phyloP scores from a whole-genome alignment of 1,140 invertebrate genomes.

The Neotoxoptera formosana region DNA sequence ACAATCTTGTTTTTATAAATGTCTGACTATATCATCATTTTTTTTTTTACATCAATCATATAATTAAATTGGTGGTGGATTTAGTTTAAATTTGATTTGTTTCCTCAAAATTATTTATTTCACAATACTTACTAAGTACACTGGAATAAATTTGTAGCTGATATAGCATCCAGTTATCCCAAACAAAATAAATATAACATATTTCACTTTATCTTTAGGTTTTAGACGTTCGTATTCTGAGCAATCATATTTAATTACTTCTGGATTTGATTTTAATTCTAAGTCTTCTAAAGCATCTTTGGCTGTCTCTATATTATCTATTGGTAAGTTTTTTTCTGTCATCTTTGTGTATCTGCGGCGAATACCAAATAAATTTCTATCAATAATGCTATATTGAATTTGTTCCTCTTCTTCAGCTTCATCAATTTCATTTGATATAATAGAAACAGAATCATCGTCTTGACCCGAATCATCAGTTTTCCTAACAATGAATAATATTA shows the following conservation, averaged over 20 bases:
- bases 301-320: conserved; percentile 7
- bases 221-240: neutral
- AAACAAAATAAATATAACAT: conserved; percentile 10
- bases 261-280: neutral
- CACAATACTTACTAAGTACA: conserved; percentile 31
- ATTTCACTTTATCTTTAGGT: conserved; percentile 36
- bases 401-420: conserved; percentile 43
- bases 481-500: neutral
- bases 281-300: conserved; percentile 48
- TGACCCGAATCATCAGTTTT: conserved; percentile 41
- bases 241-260: neutral
- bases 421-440: conserved; percentile 33
- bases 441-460: conserved; percentile 42
- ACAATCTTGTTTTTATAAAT: neutral
- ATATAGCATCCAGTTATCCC: conserved; percentile 30
- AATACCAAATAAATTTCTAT: conserved; percentile 40
- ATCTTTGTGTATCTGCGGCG: conserved; percentile 21
- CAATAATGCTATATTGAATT: conserved; percentile 19
- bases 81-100: neutral
- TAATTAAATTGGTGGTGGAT: neutral
- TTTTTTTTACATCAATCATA: too few relatives aligned
- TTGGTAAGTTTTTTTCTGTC: neutral
- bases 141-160: conserved; percentile 33
- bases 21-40: neutral
- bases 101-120: neutral